Evolutionary conservation across 2,113 vertebrate genomes (phyloP).

Genomic region (Pongo pygmaeus): DNA sequence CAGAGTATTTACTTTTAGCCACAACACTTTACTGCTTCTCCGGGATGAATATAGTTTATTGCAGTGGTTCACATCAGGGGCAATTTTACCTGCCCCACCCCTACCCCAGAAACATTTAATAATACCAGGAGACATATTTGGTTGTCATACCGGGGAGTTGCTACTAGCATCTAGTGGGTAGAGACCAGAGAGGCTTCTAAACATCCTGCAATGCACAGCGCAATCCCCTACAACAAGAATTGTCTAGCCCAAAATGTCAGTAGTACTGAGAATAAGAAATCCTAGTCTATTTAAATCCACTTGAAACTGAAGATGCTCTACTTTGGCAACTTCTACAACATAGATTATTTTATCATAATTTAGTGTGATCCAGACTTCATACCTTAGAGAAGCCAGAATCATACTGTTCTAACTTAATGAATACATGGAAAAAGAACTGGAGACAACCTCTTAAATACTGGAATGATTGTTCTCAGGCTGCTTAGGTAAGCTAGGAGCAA

Average conservation of each 20-base stretch:
- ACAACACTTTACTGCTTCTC: not conserved
- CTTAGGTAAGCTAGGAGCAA: not conserved
- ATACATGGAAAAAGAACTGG: not conserved
- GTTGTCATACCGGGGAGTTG: not conserved
- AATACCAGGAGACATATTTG: not conserved
- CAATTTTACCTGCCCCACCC: rapidly evolving
- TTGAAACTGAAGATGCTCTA: not conserved
- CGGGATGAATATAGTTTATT: not conserved
- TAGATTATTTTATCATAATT: not conserved
- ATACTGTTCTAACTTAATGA: not conserved
- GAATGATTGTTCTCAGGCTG: not conserved
- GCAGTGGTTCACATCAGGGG: not conserved
- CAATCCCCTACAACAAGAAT: not conserved
- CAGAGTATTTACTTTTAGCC: not conserved
- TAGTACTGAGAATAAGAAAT: not conserved
- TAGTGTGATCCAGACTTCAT: not conserved
- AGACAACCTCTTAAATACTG: not conserved
- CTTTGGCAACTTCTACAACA: not conserved
- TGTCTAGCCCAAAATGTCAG: not conserved
- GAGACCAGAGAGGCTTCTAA: not conserved
- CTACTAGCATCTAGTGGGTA: not conserved
- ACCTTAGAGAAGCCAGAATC: not conserved
- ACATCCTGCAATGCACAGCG: not conserved
- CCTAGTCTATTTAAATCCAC: not conserved
- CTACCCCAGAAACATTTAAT: not conserved